phyloP scores from a whole-genome alignment of 2,797 vertebrate species.

The Pantherophis vulpinus region DNA sequence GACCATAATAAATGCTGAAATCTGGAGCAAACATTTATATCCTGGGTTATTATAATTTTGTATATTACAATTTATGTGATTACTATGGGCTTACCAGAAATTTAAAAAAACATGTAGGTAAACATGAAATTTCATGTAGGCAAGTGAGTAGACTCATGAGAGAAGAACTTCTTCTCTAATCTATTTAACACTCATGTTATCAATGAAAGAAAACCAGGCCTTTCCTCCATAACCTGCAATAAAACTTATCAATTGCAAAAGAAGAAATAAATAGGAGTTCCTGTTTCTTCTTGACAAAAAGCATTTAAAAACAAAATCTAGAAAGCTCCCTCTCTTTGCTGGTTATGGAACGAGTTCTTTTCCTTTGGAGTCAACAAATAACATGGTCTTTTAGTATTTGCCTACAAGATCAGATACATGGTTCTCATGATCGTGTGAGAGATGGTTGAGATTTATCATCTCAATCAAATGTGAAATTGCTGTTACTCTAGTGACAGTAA shows the following conservation, averaged over 20 bases:
- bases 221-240: background rate
- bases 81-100: background rate
- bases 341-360: background rate
- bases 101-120: background rate
- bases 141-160: background rate
- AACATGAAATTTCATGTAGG: background rate
- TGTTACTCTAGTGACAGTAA: background rate
- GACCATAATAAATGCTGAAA: background rate
- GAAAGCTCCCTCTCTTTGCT: background rate
- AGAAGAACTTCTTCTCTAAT: background rate
- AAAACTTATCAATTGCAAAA: background rate
- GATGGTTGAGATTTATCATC: background rate
- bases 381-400: background rate
- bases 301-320: background rate
- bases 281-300: background rate
- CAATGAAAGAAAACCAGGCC: too few relatives aligned
- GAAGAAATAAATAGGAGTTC: too few relatives aligned
- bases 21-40: background rate
- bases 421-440: background rate
- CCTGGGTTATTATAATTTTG: background rate
- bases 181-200: background rate
- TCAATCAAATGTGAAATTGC: background rate
- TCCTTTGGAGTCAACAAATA: background rate
- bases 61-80: background rate
- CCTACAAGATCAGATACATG: background rate